These are phyloP conservation scores for Rhadinocentrus ornatus DNA, from an alignment of 2,797 vertebrate species.

Conservation along the genomic window DNA sequence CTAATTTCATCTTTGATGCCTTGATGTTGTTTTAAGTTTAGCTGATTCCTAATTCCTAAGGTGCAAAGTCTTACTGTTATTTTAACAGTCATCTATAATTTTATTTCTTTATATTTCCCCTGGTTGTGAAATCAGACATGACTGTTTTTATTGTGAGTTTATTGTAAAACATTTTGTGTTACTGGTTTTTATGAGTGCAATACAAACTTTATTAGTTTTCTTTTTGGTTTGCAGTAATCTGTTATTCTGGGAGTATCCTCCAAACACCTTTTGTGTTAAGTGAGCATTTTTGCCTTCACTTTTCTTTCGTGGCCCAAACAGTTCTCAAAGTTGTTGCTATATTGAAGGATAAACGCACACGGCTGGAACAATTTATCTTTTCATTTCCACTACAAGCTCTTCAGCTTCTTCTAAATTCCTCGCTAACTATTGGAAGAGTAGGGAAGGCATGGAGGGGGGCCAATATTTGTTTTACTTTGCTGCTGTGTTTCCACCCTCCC, in stretches of 20 bases:
- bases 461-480: conserved; percentile 83
- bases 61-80: too few relatives aligned
- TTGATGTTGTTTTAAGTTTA: too few relatives aligned
- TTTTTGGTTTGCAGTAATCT: neutral
- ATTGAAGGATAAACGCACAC: conserved; percentile 20
- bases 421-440: conserved; percentile 59
- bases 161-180: too few relatives aligned
- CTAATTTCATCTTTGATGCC: too few relatives aligned
- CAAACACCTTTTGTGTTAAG: neutral
- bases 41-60: too few relatives aligned
- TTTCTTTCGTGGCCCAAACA: neutral
- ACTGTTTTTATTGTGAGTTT: too few relatives aligned
- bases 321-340: conserved; percentile 12
- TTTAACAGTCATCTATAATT: too few relatives aligned
- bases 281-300: neutral
- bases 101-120: neutral
- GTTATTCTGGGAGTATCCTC: neutral
- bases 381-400: conserved; percentile 18
- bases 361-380: conserved; percentile 27
- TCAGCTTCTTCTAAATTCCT: conserved; percentile 54
- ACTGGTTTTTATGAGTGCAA: too few relatives aligned
- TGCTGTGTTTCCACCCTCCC: conserved; percentile 69
- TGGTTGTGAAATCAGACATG: too few relatives aligned
- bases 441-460: conserved; percentile 63
- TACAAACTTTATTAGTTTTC: neutral